Evolutionary conservation across 2,113 vertebrate genomes (phyloP), one percentile per base, ranked within the genome.

Genomic region (Empidonax alnorum): DNA sequence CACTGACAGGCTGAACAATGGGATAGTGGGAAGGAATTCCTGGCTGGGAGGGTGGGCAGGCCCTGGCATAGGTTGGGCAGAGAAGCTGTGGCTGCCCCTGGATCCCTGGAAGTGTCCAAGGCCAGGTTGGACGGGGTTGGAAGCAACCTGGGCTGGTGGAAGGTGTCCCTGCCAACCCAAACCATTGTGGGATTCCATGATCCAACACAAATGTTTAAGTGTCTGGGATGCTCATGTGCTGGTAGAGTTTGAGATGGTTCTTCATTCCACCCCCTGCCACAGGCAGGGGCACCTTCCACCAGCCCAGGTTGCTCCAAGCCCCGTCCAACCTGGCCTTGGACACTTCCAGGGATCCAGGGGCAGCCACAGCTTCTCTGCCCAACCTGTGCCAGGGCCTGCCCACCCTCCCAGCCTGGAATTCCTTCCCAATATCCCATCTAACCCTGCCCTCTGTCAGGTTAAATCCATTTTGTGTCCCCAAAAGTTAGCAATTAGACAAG

Each of bases 161-260:
- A 86, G 21, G 3, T 33, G 33, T 68, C 53, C 27, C 37, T 68
- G 31, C 14, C 44, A 15, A 10, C 25, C 31, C 10, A 50, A 66
- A n/a, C 20, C 30, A 49, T 3, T 5, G 42, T 74, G 69, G 39
- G 14, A 63, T 6, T 7, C 39, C 33, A 41, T 23, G n/a, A 1
- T 16, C 3, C 3, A 28, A 22, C 41, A 3, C 30, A 42, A 53
- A 3, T 24, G 13, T 33, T 20, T 8, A 9, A 13, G 53, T 14
- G 37, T 35, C n/a, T 0, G 0, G 49, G 62, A 11, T 50, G 61
- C 14, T 39, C 7, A 0, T 8, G 4, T 5, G 35, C 41, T 56
- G 15, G 22, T 7, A 15, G 31, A 2, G 0, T 31, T 33, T 10
- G 58, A 27, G 68, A 12, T 2, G 15, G 49, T 13, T 47, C 63